phyloP scores from a whole-genome alignment of 2,888 invertebrate genomes.

The Leptarthrus brevirostris region DNA sequence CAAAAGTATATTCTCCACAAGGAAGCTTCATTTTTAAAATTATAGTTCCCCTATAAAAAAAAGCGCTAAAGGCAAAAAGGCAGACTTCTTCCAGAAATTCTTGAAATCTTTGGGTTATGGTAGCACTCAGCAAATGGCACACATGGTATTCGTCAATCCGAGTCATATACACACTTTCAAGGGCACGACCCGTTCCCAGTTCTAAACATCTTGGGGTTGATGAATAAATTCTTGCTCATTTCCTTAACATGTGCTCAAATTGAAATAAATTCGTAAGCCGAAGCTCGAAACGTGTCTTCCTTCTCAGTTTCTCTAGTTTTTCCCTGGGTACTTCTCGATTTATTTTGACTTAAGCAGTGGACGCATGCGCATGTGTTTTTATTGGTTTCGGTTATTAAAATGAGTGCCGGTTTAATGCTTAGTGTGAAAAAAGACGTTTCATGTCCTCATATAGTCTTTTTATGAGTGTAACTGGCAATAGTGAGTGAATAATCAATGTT shows the following conservation, averaged over 20 bases:
- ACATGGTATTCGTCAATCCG: too few relatives aligned
- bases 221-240: constrained; percentile 36
- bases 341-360: constrained; percentile 40
- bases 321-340: constrained; percentile 14
- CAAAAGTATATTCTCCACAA: too few relatives aligned
- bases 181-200: too few relatives aligned
- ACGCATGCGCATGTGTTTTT: constrained; percentile 37
- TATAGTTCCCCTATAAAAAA: too few relatives aligned
- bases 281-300: neutral
- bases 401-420: neutral
- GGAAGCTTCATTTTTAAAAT: too few relatives aligned
- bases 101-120: too few relatives aligned
- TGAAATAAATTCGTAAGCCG: constrained; percentile 5
- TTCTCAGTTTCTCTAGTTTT: constrained; percentile 3
- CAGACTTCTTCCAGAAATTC: too few relatives aligned
- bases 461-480: neutral
- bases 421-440: neutral
- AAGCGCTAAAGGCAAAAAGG: too few relatives aligned
- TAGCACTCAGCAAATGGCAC: too few relatives aligned
- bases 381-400: constrained; percentile 27
- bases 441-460: neutral
- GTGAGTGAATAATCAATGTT: constrained; percentile 17
- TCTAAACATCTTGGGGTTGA: constrained; percentile 21
- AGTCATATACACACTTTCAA: too few relatives aligned
- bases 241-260: constrained; percentile 26